Base-by-base conservation (phyloP, 2,888 invertebrate genomes). In the Mesorhabditis sp. region DNA sequence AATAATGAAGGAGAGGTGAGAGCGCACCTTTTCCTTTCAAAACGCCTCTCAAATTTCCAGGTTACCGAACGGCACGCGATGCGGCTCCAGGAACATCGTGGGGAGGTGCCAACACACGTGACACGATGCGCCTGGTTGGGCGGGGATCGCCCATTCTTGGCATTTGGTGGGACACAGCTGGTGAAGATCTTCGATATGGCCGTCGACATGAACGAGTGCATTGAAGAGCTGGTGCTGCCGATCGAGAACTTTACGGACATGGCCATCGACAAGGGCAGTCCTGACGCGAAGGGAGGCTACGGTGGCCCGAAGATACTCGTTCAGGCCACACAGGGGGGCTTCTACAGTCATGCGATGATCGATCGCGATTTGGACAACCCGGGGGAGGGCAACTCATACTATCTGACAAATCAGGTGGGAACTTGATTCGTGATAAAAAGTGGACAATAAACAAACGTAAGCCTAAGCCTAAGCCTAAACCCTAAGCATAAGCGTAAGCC, bases 151-250 rank as follows among this genome's bases (percentile, higher is more conserved):
- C 69, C 67, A 10, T 62, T 69, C 13, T 7, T 71, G 44, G 73
- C 70, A 7, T 50, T 78, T 13, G 75, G 73, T 58, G 75, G 76
- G 5, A 28, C 67, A 10, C 78, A 78, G 67, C 75, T 66, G 45
- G 72, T 76, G 15, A 63, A 74, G 5, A 67, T 78, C 43, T 78
- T 73, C 67, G 75, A 78, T 66, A 50, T 76, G 7, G 71, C 73
- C 5, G 67, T 72, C 10, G 70, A 73, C 45, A 67, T 68, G 5
- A 43, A 62, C 0, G 67, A 69, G 4, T 73, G 70, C 50, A 62
- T 78, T 1, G 76, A 78, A 43, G 78, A 78, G 41, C 71, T 78
- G 66, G 78, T 78, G 41, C 64, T 78, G 28, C 72, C 76, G 4
- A 67, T 72, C 65, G 76, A 76, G 67, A 10, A 41, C 64, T 66